Percentiles rank a stretch among this genome's conserved stretches.
phyloP scores from a whole-genome alignment of 2,113 vertebrate species.

The Perccottus glenii region DNA sequence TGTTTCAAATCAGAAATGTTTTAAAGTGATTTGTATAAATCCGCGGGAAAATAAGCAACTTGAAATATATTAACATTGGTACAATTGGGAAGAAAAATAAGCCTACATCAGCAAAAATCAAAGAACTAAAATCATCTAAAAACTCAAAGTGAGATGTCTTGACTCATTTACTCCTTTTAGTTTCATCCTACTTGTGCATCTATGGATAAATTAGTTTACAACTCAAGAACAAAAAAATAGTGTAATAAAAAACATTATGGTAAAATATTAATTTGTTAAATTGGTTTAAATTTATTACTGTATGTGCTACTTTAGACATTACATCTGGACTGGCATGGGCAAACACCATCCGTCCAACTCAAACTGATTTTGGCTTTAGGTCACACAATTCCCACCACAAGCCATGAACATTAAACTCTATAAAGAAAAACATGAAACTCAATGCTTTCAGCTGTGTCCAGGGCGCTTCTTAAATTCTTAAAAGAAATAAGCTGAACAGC shows the following conservation, averaged over 20 bases:
- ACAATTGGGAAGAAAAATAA: background rate
- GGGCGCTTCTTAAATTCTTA: slow-evolving; percentile 16
- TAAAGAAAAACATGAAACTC: slow-evolving; percentile 10
- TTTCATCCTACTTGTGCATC: slow-evolving; percentile 68
- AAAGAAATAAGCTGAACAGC: slow-evolving; percentile 45
- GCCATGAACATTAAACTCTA: slow-evolving; percentile 35
- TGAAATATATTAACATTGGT: slow-evolving; percentile 58
- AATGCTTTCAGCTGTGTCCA: slow-evolving; percentile 43
- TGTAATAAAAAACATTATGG: slow-evolving; percentile 24
- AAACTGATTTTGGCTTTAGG: slow-evolving; percentile 58
- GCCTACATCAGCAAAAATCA: slow-evolving; percentile 50
- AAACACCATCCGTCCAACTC: slow-evolving; percentile 22
- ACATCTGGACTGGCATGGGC: slow-evolving; percentile 36
- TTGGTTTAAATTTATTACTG: slow-evolving; percentile 52
- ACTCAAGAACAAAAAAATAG: slow-evolving; percentile 36
- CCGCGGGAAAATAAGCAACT: slow-evolving; percentile 16
- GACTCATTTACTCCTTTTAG: slow-evolving; percentile 61
- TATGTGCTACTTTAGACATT: slow-evolving; percentile 60
- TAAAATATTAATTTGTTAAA: slow-evolving; percentile 66
- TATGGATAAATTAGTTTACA: slow-evolving; percentile 70
- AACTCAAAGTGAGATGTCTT: slow-evolving; percentile 47
- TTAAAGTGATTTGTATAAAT: slow-evolving; percentile 51
- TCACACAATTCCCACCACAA: slow-evolving; percentile 37
- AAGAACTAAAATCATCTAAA: slow-evolving; percentile 54
- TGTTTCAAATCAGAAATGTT: slow-evolving; percentile 42